A percentile compares a stretch with the other conserved stretches of the same genome.
Evolutionary conservation across 2,113 vertebrate species (phyloP).

Genomic region (Pithys albifrons): DNA sequence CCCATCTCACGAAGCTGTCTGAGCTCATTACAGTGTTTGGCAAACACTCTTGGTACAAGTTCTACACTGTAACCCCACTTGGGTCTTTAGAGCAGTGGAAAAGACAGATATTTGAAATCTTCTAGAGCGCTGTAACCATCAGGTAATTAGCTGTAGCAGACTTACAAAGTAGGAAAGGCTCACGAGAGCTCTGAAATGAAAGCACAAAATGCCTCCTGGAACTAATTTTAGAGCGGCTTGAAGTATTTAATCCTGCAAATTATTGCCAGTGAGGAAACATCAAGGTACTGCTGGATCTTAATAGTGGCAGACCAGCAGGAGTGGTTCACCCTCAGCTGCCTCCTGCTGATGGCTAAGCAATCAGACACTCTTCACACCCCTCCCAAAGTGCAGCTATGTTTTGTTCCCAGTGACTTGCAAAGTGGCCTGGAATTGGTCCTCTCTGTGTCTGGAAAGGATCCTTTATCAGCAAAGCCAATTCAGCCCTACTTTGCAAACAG

Average conservation of each 20-base stretch:
- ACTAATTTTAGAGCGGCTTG: constrained; percentile 56
- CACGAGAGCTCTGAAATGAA: constrained; percentile 50
- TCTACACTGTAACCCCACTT: neutral
- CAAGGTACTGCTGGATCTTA: constrained; percentile 36
- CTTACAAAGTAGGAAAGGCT: constrained; percentile 32
- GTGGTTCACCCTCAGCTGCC: neutral
- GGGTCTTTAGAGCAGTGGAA: constrained; percentile 20
- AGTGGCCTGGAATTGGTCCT: neutral
- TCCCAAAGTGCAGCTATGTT: neutral
- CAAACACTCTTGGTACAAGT: constrained; percentile 35
- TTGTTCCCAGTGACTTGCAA: neutral
- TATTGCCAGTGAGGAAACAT: constrained; percentile 48
- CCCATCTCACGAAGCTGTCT: neutral
- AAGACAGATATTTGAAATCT: constrained; percentile 57
- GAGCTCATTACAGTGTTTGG: constrained; percentile 4
- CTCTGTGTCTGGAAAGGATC: neutral
- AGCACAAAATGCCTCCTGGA: constrained; percentile 54
- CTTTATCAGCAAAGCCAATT: neutral
- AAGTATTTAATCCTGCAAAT: constrained; percentile 68
- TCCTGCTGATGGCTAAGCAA: constrained; percentile 40
- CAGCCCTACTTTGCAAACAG: neutral
- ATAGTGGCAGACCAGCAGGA: constrained; percentile 37
- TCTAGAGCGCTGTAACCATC: constrained; percentile 7
- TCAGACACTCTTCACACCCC: neutral
- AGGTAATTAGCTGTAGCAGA: constrained; percentile 57